Evolutionary conservation across 37 sponge, comb jelly and placozoan species (phyloP).

Genomic region (Trichoplax adhaerens): DNA sequence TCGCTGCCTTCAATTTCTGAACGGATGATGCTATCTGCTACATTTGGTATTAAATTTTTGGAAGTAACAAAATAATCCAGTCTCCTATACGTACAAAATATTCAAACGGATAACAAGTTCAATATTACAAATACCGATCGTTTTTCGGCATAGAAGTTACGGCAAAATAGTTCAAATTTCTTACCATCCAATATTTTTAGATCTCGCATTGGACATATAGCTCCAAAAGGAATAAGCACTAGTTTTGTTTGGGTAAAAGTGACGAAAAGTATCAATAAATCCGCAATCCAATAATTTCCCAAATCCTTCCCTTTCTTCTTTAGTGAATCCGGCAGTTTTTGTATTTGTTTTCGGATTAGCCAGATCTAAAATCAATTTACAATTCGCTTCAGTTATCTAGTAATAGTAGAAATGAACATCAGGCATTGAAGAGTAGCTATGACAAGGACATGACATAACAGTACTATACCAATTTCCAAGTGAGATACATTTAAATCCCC

Average conservation of each 20-base stretch:
- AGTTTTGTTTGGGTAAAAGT: conserved; percentile 58
- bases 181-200: conserved; percentile 73
- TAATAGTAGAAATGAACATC: not conserved
- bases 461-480: conserved; percentile 48
- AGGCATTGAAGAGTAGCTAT: no score
- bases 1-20: conserved; percentile 71
- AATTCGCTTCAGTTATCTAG: not conserved
- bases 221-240: conserved; percentile 90
- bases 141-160: not conserved
- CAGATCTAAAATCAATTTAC: conserved; percentile 26
- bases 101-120: not conserved
- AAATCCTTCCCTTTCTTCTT: conserved; percentile 79
- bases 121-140: not conserved
- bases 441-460: not conserved
- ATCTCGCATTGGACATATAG: conserved; percentile 50
- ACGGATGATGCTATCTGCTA: conserved; percentile 52
- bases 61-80: conserved; percentile 89
- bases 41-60: conserved; percentile 26
- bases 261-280: conserved; percentile 72
- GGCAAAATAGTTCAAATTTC: not conserved
- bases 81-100: conserved; percentile 28
- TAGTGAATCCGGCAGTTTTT: conserved; percentile 79
- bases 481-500: conserved; percentile 94
- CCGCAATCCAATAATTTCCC: conserved; percentile 38
- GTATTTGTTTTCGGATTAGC: conserved; percentile 69